Conservation (phyloP, 2,113 vertebrate species). For the Ancistrus triradiatus region DNA sequence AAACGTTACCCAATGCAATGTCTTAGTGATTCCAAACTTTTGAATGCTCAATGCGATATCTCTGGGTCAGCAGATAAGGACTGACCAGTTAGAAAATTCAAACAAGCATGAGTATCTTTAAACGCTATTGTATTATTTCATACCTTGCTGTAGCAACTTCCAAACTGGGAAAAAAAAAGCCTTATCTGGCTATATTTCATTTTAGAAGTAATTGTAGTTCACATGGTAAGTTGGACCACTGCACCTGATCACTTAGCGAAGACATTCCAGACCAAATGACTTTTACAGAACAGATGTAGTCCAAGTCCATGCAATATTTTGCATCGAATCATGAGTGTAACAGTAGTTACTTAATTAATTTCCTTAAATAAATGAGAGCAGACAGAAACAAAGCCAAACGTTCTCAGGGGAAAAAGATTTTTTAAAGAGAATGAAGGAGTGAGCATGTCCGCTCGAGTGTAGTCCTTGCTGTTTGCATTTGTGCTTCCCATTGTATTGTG, state of each 20-base stretch:
- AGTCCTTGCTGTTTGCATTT: slow-evolving; percentile 40
- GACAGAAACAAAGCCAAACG: slow-evolving; percentile 22
- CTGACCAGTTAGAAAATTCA: slow-evolving; percentile 17
- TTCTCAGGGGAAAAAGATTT: slow-evolving; percentile 43
- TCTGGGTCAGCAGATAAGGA: slow-evolving; percentile 10
- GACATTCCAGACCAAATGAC: slow-evolving; percentile 29
- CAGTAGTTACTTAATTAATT: slow-evolving; percentile 15
- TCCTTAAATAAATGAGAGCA: slow-evolving; percentile 20
- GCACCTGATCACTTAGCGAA: slow-evolving; percentile 30
- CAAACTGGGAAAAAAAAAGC: slow-evolving; percentile 21
- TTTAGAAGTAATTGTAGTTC: slow-evolving; percentile 28
- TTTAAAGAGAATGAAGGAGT: slow-evolving; percentile 19
- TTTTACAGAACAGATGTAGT: slow-evolving; percentile 16
- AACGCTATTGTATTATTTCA: slow-evolving; percentile 33
- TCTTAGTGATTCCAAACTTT: background rate
- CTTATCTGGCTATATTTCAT: slow-evolving; percentile 13
- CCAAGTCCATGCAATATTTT: slow-evolving; percentile 22
- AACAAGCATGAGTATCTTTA: slow-evolving; percentile 40
- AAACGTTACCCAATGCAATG: background rate
- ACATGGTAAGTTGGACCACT: slow-evolving; percentile 33
- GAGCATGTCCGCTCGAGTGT: slow-evolving; percentile 25
- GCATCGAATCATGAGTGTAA: slow-evolving; percentile 10
- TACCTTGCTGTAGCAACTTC: slow-evolving; percentile 27
- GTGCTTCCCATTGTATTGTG: slow-evolving; percentile 32
- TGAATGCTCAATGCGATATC: background rate